These are phyloP conservation scores for Argyresthia albistria DNA, from an alignment of 2,888 invertebrate species.

Conservation along the genomic window DNA sequence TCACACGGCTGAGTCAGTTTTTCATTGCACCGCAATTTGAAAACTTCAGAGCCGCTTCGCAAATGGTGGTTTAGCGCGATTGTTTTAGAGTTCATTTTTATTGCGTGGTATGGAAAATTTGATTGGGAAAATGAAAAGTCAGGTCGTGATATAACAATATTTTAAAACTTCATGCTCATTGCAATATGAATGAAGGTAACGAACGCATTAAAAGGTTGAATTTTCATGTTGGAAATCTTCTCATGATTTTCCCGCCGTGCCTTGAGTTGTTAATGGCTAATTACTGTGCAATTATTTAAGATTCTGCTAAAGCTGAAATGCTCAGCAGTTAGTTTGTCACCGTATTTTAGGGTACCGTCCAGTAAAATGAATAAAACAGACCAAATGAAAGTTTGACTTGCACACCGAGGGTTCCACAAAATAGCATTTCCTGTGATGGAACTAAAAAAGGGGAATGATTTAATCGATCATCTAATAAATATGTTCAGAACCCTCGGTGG, in stretches of 20 bases:
- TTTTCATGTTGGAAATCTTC: not conserved
- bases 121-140: constrained; percentile 25
- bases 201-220: not conserved
- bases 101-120: constrained; percentile 11
- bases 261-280: constrained; percentile 47
- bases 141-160: constrained; percentile 15
- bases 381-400: no score
- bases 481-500: no score
- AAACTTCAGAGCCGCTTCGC: constrained; percentile 11
- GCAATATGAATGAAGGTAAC: not conserved
- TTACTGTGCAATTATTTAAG: constrained; percentile 38
- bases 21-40: constrained; percentile 2
- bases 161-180: constrained; percentile 27
- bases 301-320: not conserved
- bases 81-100: constrained; percentile 29
- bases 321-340: no score
- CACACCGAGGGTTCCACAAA: no score
- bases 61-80: constrained; percentile 31
- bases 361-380: no score
- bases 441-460: no score
- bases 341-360: no score
- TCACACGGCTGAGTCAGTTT: not conserved
- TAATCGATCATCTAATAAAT: no score
- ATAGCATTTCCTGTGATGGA: no score
- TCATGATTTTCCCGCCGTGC: constrained; percentile 39